Percentiles rank a stretch among this genome's conserved stretches.
phyloP scores from a whole-genome alignment of 2,888 invertebrate species.

The Lamellibrachia columna region DNA sequence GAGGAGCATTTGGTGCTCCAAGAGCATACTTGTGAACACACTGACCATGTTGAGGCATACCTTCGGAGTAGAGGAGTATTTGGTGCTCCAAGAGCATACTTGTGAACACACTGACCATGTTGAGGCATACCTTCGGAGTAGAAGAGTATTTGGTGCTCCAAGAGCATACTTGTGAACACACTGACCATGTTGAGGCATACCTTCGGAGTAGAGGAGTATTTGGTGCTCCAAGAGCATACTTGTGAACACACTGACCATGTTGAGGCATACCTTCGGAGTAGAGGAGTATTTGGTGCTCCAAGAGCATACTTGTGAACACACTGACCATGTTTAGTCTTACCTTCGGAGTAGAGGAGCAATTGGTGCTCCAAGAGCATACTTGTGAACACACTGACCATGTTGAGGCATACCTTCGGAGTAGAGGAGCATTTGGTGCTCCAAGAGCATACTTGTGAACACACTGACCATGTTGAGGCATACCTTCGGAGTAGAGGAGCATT shows the following conservation, averaged over 20 bases:
- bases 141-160: slow-evolving; percentile 96
- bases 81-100: slow-evolving; percentile 96
- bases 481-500: slow-evolving; percentile 90
- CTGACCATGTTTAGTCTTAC: slow-evolving; percentile 67
- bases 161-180: slow-evolving; percentile 90
- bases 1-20: slow-evolving; percentile 96
- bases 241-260: slow-evolving; percentile 88
- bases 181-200: slow-evolving; percentile 78
- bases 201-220: too few relatives aligned
- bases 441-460: too few relatives aligned
- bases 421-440: too few relatives aligned
- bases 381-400: slow-evolving; percentile 90
- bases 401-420: slow-evolving; percentile 53
- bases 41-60: slow-evolving; percentile 83
- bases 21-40: slow-evolving; percentile 90
- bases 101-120: slow-evolving; percentile 90
- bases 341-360: slow-evolving; percentile 90
- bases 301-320: too few relatives aligned
- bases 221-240: slow-evolving; percentile 53
- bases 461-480: slow-evolving; percentile 67
- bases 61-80: slow-evolving; percentile 89
- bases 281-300: too few relatives aligned
- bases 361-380: slow-evolving; percentile 78
- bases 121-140: slow-evolving; percentile 81
- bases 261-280: slow-evolving; percentile 53